A percentile compares a stretch with the other conserved stretches of the same genome.
phyloP scores from a whole-genome alignment of 2,888 invertebrate genomes.

The Tetragonisca angustula region DNA sequence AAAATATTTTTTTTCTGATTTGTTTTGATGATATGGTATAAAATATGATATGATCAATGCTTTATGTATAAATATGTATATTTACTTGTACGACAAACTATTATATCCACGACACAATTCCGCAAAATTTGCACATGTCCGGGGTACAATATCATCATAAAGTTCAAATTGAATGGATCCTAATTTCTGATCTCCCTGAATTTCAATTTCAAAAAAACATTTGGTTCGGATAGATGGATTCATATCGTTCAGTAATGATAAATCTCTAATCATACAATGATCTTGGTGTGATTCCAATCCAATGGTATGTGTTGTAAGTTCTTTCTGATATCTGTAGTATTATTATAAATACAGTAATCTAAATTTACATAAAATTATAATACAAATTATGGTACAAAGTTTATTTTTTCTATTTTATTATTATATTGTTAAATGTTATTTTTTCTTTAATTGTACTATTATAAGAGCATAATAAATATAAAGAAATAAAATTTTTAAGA shows the following conservation, averaged over 20 bases:
- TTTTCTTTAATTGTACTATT: background rate
- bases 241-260: conserved; percentile 47
- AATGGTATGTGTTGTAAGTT: background rate
- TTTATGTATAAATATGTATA: conserved; percentile 86
- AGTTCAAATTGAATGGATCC: conserved; percentile 82
- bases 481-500: no score
- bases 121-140: conserved; percentile 81
- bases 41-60: no score
- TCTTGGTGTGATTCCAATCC: conserved; percentile 38
- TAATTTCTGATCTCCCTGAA: conserved; percentile 71
- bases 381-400: background rate
- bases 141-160: conserved; percentile 80
- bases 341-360: background rate
- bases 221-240: conserved; percentile 62
- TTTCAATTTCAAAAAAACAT: conserved; percentile 80
- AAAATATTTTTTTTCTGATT: conserved; percentile 86
- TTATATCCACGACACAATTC: conserved; percentile 78
- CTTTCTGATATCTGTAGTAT: conserved; percentile 6
- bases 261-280: conserved; percentile 46
- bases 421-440: background rate
- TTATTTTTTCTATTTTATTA: background rate
- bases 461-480: background rate
- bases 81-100: conserved; percentile 81
- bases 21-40: no score
- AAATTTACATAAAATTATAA: background rate